phyloP scores from a whole-genome alignment of 1,140 invertebrate species.

The Caenorhabditis brenneri region DNA sequence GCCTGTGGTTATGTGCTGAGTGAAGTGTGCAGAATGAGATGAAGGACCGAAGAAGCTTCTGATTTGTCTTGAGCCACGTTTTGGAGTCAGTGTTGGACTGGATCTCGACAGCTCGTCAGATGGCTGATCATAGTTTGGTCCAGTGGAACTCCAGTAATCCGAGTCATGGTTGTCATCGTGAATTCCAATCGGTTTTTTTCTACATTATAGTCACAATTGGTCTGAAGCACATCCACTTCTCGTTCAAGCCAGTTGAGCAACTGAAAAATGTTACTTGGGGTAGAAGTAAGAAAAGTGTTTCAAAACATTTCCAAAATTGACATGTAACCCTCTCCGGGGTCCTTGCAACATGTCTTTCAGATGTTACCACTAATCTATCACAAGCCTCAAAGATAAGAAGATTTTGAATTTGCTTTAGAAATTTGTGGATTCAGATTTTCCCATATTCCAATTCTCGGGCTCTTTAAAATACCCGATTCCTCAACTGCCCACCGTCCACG shows the following conservation, averaged over 20 bases:
- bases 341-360: background rate
- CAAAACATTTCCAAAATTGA: too few relatives aligned
- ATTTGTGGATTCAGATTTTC: background rate
- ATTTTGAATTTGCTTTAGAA: background rate
- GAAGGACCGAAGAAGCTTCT: conserved; percentile 85
- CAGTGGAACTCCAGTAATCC: conserved; percentile 19
- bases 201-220: conserved; percentile 81
- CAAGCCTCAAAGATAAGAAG: background rate
- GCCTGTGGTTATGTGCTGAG: conserved; percentile 89
- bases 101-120: background rate
- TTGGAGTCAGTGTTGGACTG: conserved; percentile 73
- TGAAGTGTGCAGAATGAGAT: conserved; percentile 94
- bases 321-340: background rate
- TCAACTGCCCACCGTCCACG: conserved; percentile 92
- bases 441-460: background rate
- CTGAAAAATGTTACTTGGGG: conserved; percentile 42
- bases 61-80: conserved; percentile 83
- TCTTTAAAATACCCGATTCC: conserved; percentile 84
- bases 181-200: conserved; percentile 38
- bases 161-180: background rate
- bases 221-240: conserved; percentile 87
- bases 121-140: background rate
- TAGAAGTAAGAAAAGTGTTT: background rate
- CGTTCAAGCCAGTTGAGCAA: conserved; percentile 96
- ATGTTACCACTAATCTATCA: conserved; percentile 2